Evolutionary conservation across 2,797 vertebrate species (phyloP), one percentile per base, ranked within the genome.

Genomic region (Clarias pachynema): DNA sequence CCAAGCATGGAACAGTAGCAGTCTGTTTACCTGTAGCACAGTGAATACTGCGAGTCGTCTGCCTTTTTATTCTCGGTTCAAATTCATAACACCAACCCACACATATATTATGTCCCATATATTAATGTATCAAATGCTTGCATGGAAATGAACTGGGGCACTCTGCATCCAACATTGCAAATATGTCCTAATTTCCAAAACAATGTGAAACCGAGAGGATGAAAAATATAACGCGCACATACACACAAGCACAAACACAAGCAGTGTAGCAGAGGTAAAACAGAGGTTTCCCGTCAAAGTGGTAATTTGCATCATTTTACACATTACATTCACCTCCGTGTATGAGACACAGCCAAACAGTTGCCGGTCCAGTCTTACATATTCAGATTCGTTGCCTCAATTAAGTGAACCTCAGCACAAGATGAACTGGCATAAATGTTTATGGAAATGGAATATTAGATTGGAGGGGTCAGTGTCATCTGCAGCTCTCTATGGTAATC

Each of bases 361-460:
- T 91, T 87, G 90, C 90, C 88, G 74, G 87, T 90, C 90, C 91
- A 89, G 93, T 94, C 94, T 95, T 95, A 94, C 94, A 94, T 95
- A 95, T 95, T 95, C 94, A 94, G 93, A 95, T 95, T 29, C 91
- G 91, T 94, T 94, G 93, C 93, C 94, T 96, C 95, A 95, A 95
- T 95, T 96, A 96, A 95, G 94, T 93, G 91, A 93, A 95, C 94
- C 93, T 95, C 93, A 89, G 93, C 93, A 89, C 92, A 94, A 94
- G 93, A 95, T 94, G 93, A 95, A 95, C 94, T 90, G 92, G 93
- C 93, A 95, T 95, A 94, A 95, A 95, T 96, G 95, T 96, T 95
- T 96, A 95, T 94, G 93, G 93, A 96, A 95, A 95, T 93, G 86
- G 93, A 95, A 95, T 95, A 94, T 96, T 94, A 93, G 94, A 94